Evolutionary conservation across 2,888 invertebrate species (phyloP).

Genomic region (Megastigmus dorsalis): DNA sequence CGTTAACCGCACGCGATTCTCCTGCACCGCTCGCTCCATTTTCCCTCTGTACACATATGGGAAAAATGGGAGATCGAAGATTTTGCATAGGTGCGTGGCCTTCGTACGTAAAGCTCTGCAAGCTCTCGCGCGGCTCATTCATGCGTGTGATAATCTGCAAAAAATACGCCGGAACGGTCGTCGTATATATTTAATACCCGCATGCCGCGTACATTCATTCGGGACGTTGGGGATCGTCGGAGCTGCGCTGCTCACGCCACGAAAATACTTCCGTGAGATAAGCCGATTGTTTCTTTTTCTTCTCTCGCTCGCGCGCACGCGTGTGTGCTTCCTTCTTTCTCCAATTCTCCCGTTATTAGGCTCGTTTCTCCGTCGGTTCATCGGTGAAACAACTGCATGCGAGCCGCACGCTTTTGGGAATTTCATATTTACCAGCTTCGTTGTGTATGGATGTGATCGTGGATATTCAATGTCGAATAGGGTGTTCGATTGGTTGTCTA

Average conservation of each 20-base stretch:
- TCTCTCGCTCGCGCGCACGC: background rate
- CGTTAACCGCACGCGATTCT: slow-evolving; percentile 17
- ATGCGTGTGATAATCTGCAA: too few species aligned
- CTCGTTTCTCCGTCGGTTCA: background rate
- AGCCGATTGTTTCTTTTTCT: slow-evolving; percentile 23
- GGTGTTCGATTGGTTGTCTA: too few species aligned
- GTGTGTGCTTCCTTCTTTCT: background rate
- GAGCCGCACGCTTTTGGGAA: background rate
- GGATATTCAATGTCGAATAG: too few species aligned
- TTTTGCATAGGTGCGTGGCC: slow-evolving; percentile 1
- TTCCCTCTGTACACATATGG: too few species aligned
- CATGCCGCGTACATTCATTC: too few species aligned
- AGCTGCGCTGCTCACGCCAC: slow-evolving; percentile 27
- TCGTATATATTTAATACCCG: background rate
- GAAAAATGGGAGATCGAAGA: too few species aligned
- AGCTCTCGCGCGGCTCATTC: background rate
- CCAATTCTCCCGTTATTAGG: too few species aligned
- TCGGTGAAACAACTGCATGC: too few species aligned
- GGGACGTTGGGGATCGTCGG: background rate
- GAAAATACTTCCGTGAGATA: slow-evolving; percentile 50
- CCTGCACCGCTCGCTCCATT: background rate
- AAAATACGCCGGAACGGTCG: too few species aligned
- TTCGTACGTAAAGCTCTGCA: background rate
- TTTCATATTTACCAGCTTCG: slow-evolving; percentile 1
- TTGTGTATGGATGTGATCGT: too few species aligned